Evolutionary conservation across 2,888 invertebrate genomes (phyloP), one percentile per base, ranked within the genome.

Genomic region (Eubasilissa splendida): DNA sequence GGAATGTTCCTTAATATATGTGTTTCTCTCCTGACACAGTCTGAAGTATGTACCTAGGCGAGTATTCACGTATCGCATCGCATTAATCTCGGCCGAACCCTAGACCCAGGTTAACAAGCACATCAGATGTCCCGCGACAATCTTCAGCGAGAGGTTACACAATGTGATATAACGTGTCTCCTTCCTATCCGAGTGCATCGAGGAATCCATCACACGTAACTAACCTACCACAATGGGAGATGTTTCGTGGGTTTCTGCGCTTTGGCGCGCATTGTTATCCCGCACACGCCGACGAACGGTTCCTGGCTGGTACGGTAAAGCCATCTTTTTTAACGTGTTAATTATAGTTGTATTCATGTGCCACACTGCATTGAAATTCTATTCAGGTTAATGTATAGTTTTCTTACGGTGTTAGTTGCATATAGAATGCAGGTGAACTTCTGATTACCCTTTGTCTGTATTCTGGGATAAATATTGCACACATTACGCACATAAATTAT

Each of bases 161-260:
- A 70, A 70, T 68, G 66, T 70, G 53, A 54, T 70, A 54, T 70
- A 70, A 70, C 70, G 7, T 9, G 22, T 42, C 70, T 53, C 22
- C 54, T 22, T 53, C 53, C 70, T 22, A 22, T 53, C 54, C 33
- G 4, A 31, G 22, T 53, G 53, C 70, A 22, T 70, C 33, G 52
- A 70, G 53, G 53, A 70, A 54, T 70, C 54, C 70, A 70, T 70
- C 70, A 22, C 70, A 42, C 52, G 66, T n/a, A 68, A 68, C 66
- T 68, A 68, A 68, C 66, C 42, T 68, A 68, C 52, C 66, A 12
- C 50, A 42, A 52, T 68, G 50, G 66, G 42, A 14, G 9, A 68
- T 50, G 50, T 68, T 68, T 50, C 66, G 52, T 14, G 8, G 7
- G 14, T 42, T n/a, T 50, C n/a, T 52, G 42, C n/a, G 50, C 33